phyloP scores from a whole-genome alignment of 2,888 invertebrate species.

The Sinhomidia bicolor region DNA sequence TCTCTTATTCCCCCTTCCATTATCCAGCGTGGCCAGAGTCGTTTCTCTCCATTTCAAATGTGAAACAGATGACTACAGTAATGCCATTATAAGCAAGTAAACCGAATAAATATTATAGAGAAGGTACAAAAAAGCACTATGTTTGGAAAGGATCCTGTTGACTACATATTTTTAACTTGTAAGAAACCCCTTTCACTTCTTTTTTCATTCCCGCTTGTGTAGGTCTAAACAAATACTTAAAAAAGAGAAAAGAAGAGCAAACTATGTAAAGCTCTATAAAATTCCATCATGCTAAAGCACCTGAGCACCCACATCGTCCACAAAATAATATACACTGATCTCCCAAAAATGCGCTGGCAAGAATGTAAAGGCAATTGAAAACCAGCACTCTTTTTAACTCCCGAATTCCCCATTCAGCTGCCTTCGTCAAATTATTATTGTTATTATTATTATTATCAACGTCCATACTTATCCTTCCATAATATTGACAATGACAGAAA shows the following conservation, averaged over 20 bases:
- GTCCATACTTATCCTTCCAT: neutral
- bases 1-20: neutral
- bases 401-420: neutral
- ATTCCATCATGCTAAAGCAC: conserved; percentile 39
- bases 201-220: neutral
- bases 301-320: conserved; percentile 19
- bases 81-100: neutral
- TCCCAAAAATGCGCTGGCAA: neutral
- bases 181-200: neutral
- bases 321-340: conserved; percentile 12
- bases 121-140: conserved; percentile 38
- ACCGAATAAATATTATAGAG: neutral
- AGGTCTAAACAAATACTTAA: neutral
- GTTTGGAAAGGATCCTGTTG: neutral
- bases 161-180: neutral
- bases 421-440: neutral
- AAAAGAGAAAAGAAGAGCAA: conserved; percentile 2
- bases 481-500: conserved; percentile 30
- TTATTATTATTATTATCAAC: conserved; percentile 10
- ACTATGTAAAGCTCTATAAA: neutral
- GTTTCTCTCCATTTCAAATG: neutral
- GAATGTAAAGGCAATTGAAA: conserved; percentile 32
- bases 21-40: neutral
- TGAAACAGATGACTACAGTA: neutral
- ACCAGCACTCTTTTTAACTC: neutral